phyloP scores from a whole-genome alignment of 2,113 vertebrate species.

The Leptosomus discolor region DNA sequence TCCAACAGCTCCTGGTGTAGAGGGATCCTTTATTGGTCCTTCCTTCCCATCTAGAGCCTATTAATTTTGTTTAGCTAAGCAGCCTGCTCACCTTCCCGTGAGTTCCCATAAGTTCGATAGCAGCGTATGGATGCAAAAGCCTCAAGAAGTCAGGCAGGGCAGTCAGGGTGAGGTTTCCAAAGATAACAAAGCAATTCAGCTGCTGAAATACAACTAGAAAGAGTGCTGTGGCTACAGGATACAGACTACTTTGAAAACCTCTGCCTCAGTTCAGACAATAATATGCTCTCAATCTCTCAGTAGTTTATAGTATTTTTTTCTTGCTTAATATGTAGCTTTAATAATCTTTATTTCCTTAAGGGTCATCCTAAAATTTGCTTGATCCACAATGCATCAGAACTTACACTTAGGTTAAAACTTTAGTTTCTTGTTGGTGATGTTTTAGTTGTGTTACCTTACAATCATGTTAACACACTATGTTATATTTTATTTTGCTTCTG shows the following conservation, averaged over 20 bases:
- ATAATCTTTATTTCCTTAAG: background rate
- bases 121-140: accelerated
- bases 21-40: background rate
- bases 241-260: background rate
- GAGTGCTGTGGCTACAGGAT: background rate
- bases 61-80: background rate
- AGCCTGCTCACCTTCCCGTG: background rate
- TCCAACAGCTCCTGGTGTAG: background rate
- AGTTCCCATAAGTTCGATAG: background rate
- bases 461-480: background rate
- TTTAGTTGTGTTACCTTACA: background rate
- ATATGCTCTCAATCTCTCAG: background rate
- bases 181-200: background rate
- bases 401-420: background rate
- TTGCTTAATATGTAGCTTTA: background rate
- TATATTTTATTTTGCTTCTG: background rate
- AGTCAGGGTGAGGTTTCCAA: background rate
- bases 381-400: background rate
- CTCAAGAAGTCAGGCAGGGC: background rate
- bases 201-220: background rate
- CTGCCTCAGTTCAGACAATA: background rate
- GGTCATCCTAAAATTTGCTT: background rate
- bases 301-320: background rate
- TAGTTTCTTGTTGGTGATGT: background rate
- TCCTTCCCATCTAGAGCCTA: background rate